Conservation (phyloP, 2,888 invertebrate species). For the Tigriopus californicus region DNA sequence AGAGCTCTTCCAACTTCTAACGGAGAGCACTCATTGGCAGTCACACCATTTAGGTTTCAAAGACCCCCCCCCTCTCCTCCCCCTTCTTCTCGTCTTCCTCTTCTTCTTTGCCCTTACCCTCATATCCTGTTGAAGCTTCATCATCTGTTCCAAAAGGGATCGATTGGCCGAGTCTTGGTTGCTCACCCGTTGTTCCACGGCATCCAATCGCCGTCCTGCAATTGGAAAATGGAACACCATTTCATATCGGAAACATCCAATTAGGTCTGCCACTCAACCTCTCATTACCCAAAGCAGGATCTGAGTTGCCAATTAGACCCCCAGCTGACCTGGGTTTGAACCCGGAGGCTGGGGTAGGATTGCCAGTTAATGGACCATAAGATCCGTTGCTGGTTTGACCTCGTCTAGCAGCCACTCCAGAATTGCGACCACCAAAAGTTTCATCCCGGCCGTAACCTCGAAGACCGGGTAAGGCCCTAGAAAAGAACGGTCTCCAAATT, state of each 20-base stretch:
- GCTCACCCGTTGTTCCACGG: slow-evolving; percentile 20
- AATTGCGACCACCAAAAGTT: background rate
- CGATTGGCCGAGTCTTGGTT: slow-evolving; percentile 21
- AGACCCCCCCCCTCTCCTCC: background rate
- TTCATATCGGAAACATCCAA: background rate
- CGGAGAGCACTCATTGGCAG: too few species aligned
- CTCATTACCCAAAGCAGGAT: background rate
- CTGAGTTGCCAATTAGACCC: background rate
- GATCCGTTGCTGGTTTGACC: too few species aligned
- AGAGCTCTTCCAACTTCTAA: too few species aligned
- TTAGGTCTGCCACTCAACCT: background rate
- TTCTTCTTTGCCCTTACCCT: too few species aligned
- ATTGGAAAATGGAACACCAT: background rate
- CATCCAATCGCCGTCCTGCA: slow-evolving; percentile 19
- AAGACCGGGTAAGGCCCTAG: slow-evolving; percentile 1
- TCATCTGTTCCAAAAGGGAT: slow-evolving; percentile 21
- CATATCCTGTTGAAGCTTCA: slow-evolving; percentile 21
- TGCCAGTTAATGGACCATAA: background rate
- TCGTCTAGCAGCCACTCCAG: too few species aligned
- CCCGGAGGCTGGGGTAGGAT: background rate
- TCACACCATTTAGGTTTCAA: background rate
- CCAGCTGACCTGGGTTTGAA: background rate
- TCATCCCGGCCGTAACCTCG: slow-evolving; percentile 7
- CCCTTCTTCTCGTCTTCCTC: too few species aligned
- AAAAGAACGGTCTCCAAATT: background rate